Conservation (phyloP, 2,113 vertebrate species). For the Caretta caretta region DNA sequence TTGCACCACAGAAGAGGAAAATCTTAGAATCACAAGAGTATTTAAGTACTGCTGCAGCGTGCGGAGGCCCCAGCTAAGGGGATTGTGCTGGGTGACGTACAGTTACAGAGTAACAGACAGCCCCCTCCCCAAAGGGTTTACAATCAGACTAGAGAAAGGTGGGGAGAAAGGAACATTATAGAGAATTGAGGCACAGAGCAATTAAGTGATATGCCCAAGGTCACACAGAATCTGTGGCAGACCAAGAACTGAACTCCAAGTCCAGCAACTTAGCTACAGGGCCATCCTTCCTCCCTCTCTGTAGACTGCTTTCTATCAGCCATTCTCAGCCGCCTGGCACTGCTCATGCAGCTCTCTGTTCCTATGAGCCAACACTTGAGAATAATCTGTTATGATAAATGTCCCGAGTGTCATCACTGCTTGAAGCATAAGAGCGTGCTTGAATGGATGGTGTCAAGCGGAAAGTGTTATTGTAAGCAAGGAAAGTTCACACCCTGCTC, state of each 20-base stretch:
- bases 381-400: background rate
- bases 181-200: background rate
- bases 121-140: background rate
- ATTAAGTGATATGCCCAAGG: too few relatives aligned
- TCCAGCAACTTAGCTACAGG: too few relatives aligned
- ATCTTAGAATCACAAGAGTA: background rate
- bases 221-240: too few relatives aligned
- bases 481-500: slow-evolving; percentile 42
- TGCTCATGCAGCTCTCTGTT: fast-evolving
- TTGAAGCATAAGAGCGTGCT: slow-evolving; percentile 4
- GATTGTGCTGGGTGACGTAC: background rate
- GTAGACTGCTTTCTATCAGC: too few relatives aligned
- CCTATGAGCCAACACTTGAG: background rate
- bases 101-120: background rate
- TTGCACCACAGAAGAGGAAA: background rate
- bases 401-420: background rate
- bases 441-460: slow-evolving; percentile 11
- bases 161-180: fast-evolving
- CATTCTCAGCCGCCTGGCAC: background rate
- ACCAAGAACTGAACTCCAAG: too few relatives aligned
- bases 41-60: background rate
- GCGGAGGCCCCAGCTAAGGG: background rate
- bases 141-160: background rate
- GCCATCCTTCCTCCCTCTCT: too few relatives aligned
- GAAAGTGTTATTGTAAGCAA: slow-evolving; percentile 20